Evolutionary conservation across 2,888 invertebrate species (phyloP).

Genomic region (Clusia tigrina): DNA sequence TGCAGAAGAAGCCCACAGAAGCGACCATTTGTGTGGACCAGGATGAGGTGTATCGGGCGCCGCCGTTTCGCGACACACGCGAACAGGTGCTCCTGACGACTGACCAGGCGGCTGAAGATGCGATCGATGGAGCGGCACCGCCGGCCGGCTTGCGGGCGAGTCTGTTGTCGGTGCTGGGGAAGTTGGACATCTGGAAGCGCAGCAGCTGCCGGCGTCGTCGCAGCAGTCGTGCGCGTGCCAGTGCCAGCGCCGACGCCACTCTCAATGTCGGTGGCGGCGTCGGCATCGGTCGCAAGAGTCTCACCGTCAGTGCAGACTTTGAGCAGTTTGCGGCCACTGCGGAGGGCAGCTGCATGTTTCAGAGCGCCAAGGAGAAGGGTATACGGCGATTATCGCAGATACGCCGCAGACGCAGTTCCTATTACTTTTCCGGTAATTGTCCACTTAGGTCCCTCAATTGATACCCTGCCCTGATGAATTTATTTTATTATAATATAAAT

Average conservation of each 20-base stretch:
- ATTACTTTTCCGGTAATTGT: constrained; percentile 63
- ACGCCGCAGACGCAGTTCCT: constrained; percentile 60
- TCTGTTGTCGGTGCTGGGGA: constrained; percentile 49
- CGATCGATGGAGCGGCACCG: constrained; percentile 30
- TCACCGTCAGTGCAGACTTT: constrained; percentile 35
- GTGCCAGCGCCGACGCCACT: constrained; percentile 28
- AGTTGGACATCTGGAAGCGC: constrained; percentile 49
- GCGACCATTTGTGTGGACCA: background rate
- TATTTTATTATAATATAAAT: constrained; percentile 6
- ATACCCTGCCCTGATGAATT: too few relatives aligned
- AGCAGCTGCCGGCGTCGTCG: constrained; percentile 22
- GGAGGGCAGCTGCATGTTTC: constrained; percentile 30
- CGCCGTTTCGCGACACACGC: constrained; percentile 11
- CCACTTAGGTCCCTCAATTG: too few relatives aligned
- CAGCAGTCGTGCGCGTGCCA: constrained; percentile 36
- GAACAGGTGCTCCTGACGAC: constrained; percentile 28
- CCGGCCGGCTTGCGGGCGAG: constrained; percentile 43
- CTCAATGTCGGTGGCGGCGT: constrained; percentile 26
- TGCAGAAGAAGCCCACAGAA: constrained; percentile 12
- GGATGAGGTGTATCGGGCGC: background rate
- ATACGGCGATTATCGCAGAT: constrained; percentile 58
- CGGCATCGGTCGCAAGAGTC: constrained; percentile 32
- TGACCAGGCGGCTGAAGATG: constrained; percentile 23
- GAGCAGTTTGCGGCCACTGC: constrained; percentile 25
- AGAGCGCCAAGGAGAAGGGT: constrained; percentile 35